Conservation (phyloP, 2,888 invertebrate genomes). For the Nesidiocoris tenuis region DNA sequence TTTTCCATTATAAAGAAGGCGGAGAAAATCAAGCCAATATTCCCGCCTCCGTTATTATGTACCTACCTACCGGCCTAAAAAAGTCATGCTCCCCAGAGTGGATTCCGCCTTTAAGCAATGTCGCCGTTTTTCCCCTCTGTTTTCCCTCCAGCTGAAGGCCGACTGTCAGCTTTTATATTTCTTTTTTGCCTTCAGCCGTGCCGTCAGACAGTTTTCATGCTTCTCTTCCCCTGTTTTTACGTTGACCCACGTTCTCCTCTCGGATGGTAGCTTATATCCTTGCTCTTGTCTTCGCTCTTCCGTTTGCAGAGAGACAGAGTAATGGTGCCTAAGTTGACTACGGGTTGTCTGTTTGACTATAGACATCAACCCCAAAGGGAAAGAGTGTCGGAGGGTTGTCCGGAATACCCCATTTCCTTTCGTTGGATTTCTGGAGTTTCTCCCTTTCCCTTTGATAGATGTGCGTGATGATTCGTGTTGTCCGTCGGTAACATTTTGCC, state of each 20-base stretch:
- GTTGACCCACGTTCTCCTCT: not conserved
- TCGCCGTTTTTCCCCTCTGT: not conserved
- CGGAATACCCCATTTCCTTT: no score
- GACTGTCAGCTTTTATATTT: not conserved
- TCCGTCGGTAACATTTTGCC: no score
- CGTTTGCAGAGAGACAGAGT: not conserved
- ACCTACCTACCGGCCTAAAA: no score
- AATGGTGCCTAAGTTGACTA: not conserved
- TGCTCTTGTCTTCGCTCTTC: not conserved
- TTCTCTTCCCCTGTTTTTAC: not conserved
- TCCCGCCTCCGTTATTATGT: no score
- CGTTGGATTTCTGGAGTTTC: no score
- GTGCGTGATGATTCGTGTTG: no score
- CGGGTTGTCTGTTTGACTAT: not conserved
- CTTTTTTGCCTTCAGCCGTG: not conserved
- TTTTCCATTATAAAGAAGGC: no score
- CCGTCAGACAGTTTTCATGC: not conserved
- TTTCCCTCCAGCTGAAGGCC: not conserved
- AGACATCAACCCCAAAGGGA: not conserved
- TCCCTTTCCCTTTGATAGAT: no score
- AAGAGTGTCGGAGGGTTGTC: no score
- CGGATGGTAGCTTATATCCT: not conserved
- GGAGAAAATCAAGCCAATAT: no score
- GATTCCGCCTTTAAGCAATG: not conserved
- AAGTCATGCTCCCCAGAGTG: no score